Evolutionary conservation across 2,888 invertebrate species (phyloP), one percentile per base, ranked within the genome.

Genomic region (Acanthosepion pharaonis): DNA sequence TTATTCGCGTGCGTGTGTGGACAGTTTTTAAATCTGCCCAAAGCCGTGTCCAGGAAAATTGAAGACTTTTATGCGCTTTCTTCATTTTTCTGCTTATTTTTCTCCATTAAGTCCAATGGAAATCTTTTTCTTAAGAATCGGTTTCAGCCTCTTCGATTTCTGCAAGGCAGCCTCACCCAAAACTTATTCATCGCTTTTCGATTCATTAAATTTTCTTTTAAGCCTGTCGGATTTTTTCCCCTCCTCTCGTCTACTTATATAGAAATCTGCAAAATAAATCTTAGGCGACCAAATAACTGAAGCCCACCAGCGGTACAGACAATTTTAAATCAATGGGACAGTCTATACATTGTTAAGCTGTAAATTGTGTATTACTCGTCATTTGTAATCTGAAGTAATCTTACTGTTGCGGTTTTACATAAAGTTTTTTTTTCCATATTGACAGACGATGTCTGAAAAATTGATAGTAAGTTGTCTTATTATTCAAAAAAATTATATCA

Each of bases 301-400:
- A 33, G n/a, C n/a, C 33, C 78, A 78, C 64, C 1, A 51, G 0
- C 78, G 6, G 33, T 5, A 5, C 78, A 78, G 78, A 78, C 78
- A 78, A 33, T 33, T 78, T 78, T n/a, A 33, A 78, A 78, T 78
- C 78, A 78, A 78, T 78, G 33, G n/a, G 15, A 18, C n/a, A n/a
- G n/a, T 78, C 78, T 78, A 78, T 33, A 78, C 78, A 78, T n/a
- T 78, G n/a, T 78, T 78, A 78, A 78, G 78, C 78, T 78, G 78
- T 33, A 33, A 78, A 78, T 78, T n/a, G 78, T 78, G n/a, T 15
- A 33, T 78, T 78, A 78, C 33, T 5, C n/a, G 78, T n/a, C 33
- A 78, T 78, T 33, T 78, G 0, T 78, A n/a, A 78, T 78, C 78
- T 9, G 15, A 8, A 78, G 11, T n/a, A 78, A 78, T 78, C 78